A percentile compares a stretch with the other conserved stretches of the same genome.
These are phyloP conservation scores for Drosophila mettleri DNA, from an alignment of 2,888 invertebrate species.

Conservation along the genomic window DNA sequence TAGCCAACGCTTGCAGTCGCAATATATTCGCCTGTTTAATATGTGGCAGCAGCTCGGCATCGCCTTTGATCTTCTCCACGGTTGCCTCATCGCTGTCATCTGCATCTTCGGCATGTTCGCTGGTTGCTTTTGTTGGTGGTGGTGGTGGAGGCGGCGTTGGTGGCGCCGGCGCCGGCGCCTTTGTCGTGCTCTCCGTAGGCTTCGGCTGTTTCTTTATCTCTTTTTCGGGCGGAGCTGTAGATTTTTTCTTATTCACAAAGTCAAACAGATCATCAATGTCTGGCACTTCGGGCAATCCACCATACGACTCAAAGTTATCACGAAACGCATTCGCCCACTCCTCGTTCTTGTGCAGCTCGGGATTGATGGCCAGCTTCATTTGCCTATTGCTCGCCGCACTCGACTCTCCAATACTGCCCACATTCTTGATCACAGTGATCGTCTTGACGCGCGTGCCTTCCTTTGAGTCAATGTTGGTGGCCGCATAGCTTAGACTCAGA, in stretches of 20 bases:
- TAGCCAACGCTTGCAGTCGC: constrained; percentile 61
- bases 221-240: constrained; percentile 25
- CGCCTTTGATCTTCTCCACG: constrained; percentile 82
- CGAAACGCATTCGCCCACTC: constrained; percentile 83
- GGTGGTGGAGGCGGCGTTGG: constrained; percentile 44
- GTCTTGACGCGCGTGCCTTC: constrained; percentile 84
- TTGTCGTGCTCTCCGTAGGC: constrained; percentile 34
- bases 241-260: constrained; percentile 80
- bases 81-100: constrained; percentile 61
- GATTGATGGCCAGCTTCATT: constrained; percentile 79
- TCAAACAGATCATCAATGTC: constrained; percentile 84
- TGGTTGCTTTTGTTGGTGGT: constrained; percentile 44
- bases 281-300: constrained; percentile 83
- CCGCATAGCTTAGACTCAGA: constrained; percentile 84
- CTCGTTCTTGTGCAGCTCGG: constrained; percentile 79
- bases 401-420: constrained; percentile 64
- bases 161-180: constrained; percentile 38
- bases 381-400: constrained; percentile 43
- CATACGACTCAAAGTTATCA: constrained; percentile 83
- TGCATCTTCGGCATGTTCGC: constrained; percentile 41
- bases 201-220: constrained; percentile 39
- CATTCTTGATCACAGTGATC: constrained; percentile 84
- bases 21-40: constrained; percentile 66
- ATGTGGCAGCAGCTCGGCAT: constrained; percentile 82
- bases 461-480: constrained; percentile 84